These are phyloP conservation scores for Dinothrombium tinctorium DNA, from an alignment of 1,140 invertebrate species.

Conservation along the genomic window DNA sequence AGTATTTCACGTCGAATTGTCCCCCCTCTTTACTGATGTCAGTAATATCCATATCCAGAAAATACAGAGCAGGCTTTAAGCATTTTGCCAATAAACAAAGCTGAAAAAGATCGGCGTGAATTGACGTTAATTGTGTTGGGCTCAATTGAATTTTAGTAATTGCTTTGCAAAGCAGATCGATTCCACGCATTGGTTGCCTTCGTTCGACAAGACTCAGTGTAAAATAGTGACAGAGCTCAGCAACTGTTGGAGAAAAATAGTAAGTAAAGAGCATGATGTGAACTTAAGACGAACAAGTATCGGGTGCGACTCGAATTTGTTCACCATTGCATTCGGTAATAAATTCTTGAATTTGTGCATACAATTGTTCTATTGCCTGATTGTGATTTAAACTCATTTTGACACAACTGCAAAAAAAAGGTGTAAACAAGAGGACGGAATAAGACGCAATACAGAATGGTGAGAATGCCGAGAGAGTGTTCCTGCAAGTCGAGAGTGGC, in stretches of 20 bases:
- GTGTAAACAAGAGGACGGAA: no score
- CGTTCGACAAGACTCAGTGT: constrained; percentile 48
- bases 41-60: constrained; percentile 70
- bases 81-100: constrained; percentile 71
- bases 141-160: constrained; percentile 66
- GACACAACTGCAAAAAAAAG: no score
- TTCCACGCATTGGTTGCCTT: constrained; percentile 47
- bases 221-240: constrained; percentile 35
- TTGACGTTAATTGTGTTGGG: constrained; percentile 67
- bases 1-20: constrained; percentile 70
- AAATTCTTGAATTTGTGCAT: constrained; percentile 56
- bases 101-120: constrained; percentile 80
- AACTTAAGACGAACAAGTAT: constrained; percentile 46
- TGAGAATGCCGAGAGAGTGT: no score
- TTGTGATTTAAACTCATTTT: no score
- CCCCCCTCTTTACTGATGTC: constrained; percentile 63
- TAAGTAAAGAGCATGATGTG: constrained; percentile 5
- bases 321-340: constrained; percentile 57
- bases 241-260: constrained; percentile 2
- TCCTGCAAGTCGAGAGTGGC: no score
- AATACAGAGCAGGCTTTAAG: constrained; percentile 67
- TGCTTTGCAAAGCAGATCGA: constrained; percentile 52
- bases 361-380: no score
- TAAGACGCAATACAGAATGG: no score
- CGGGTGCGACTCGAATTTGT: constrained; percentile 57